Conservation (phyloP, 2,113 vertebrate genomes). For the Leptobrachium leishanense region DNA sequence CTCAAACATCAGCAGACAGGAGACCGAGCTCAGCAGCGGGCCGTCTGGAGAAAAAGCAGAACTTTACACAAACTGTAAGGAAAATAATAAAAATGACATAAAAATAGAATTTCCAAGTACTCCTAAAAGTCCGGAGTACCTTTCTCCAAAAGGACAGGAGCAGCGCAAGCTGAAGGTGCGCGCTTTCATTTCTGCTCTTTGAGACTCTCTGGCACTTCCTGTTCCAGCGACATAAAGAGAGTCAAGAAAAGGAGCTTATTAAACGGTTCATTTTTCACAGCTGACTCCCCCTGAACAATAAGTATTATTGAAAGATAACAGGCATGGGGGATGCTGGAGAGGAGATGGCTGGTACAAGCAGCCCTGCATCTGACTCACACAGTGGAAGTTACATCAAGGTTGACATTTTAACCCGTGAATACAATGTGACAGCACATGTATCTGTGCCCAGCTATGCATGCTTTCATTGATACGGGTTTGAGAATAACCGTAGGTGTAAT, state of each 20-base stretch:
- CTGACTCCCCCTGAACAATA: slow-evolving; percentile 64
- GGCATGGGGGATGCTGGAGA: slow-evolving; percentile 40
- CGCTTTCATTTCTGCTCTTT: not conserved
- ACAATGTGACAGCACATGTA: slow-evolving; percentile 45
- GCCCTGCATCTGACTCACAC: slow-evolving; percentile 30
- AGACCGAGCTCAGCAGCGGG: too few relatives aligned
- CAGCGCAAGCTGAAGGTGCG: too few relatives aligned
- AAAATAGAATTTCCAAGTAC: too few relatives aligned
- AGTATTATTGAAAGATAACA: slow-evolving; percentile 62
- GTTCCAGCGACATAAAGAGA: slow-evolving; percentile 56
- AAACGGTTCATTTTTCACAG: slow-evolving; percentile 65
- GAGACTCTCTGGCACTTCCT: slow-evolving; percentile 56
- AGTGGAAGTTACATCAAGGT: slow-evolving; percentile 50
- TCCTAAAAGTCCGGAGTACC: too few relatives aligned
- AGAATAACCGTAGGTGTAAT: too few relatives aligned
- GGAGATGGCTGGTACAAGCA: slow-evolving; percentile 51
- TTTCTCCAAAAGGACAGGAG: too few relatives aligned
- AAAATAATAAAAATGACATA: too few relatives aligned
- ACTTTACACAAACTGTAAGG: too few relatives aligned
- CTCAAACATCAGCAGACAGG: too few relatives aligned
- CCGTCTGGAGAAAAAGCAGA: too few relatives aligned
- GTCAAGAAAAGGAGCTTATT: slow-evolving; percentile 63
- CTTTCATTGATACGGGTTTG: too few relatives aligned
- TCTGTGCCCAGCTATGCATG: too few relatives aligned
- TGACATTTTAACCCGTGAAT: slow-evolving; percentile 49